Percentiles rank a stretch among this genome's conserved stretches.
Evolutionary conservation across 2,888 invertebrate species (phyloP).

Genomic region (Amblyjoppa fuscipennis): DNA sequence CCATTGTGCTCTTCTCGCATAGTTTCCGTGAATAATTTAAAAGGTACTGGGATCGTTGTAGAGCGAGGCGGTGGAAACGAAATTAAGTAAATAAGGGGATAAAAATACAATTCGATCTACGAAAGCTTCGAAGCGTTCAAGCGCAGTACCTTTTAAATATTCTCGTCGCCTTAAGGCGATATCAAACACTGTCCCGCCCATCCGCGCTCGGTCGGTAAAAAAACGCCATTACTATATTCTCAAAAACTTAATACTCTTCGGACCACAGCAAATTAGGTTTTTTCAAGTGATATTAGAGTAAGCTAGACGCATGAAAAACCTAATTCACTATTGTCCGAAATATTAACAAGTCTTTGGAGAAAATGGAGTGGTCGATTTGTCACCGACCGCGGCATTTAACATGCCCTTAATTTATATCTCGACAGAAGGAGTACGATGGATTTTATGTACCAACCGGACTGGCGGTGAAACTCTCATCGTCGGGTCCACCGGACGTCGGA

Average conservation of each 20-base stretch:
- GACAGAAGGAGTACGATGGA: slow-evolving; percentile 52
- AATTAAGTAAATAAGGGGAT: not conserved
- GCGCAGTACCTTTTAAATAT: slow-evolving; percentile 72
- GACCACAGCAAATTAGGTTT: not conserved
- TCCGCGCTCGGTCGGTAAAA: not conserved
- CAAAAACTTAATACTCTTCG: not conserved
- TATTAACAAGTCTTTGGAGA: not conserved
- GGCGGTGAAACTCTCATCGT: slow-evolving; percentile 88
- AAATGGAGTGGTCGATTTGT: not conserved
- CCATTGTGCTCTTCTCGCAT: slow-evolving; percentile 13
- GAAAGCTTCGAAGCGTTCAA: slow-evolving; percentile 39
- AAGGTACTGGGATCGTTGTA: slow-evolving; percentile 21
- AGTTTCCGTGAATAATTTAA: slow-evolving; percentile 11
- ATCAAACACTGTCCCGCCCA: not conserved
- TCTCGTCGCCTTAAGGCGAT: not conserved
- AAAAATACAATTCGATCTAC: slow-evolving; percentile 12
- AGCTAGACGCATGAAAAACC: slow-evolving; percentile 36
- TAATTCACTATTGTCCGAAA: not conserved
- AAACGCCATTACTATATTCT: not conserved
- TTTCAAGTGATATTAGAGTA: not conserved
- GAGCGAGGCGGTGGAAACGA: not conserved
- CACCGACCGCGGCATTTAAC: not conserved
- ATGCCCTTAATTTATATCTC: not conserved
- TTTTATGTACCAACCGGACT: slow-evolving; percentile 80
- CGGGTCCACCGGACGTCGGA: slow-evolving; percentile 93